Percentiles rank a stretch among this genome's conserved stretches.
These are phyloP conservation scores for Caiman crocodilus DNA, from an alignment of 2,797 vertebrate species.

Conservation along the genomic window DNA sequence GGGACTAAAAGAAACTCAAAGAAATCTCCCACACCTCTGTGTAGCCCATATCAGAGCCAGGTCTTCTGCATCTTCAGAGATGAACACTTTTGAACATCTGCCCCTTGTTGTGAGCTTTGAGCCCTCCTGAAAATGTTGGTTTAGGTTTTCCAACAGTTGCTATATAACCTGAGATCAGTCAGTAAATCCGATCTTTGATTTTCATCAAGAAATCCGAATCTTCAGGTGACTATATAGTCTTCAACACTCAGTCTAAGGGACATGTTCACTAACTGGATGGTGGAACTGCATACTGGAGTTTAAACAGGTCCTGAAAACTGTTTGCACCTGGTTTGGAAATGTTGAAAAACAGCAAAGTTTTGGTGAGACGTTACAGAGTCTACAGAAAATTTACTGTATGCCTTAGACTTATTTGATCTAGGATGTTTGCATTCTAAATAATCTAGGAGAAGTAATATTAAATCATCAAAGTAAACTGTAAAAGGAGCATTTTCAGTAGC, in stretches of 20 bases:
- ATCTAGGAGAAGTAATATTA: not conserved
- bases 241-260: not conserved
- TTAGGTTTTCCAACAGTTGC: no score
- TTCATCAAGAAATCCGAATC: not conserved
- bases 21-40: not conserved
- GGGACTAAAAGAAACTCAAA: not conserved
- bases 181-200: not conserved
- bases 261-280: not conserved
- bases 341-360: not conserved
- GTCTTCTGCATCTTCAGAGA: not conserved
- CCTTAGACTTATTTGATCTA: not conserved
- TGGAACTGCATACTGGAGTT: not conserved
- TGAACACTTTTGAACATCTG: not conserved
- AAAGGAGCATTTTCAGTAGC: not conserved
- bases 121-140: no score
- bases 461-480: not conserved
- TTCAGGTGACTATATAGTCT: not conserved
- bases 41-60: not conserved
- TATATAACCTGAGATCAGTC: not conserved
- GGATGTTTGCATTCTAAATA: not conserved
- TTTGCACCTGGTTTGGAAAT: not conserved
- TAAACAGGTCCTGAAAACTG: not conserved
- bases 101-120: no score
- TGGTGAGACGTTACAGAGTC: not conserved
- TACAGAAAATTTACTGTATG: not conserved